Evolutionary conservation across 1,140 invertebrate genomes (phyloP).

Genomic region (Archegozetes longisetosus): DNA sequence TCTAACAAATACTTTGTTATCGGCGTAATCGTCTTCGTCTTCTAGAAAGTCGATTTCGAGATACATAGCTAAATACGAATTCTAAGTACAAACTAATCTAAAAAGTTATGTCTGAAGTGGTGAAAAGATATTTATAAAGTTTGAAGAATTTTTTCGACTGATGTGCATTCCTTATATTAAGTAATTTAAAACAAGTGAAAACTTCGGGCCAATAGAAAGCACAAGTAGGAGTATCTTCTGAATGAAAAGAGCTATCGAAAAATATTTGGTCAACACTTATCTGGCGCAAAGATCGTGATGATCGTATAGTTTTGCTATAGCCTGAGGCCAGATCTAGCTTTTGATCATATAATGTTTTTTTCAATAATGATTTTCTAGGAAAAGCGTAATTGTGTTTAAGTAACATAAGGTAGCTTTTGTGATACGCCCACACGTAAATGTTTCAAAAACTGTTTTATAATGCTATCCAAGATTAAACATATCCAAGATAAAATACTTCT

Average conservation of each 20-base stretch:
- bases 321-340: neutral
- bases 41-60: too few species aligned
- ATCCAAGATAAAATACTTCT: too few species aligned
- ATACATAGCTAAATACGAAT: too few species aligned
- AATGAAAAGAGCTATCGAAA: neutral
- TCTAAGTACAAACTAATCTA: too few species aligned
- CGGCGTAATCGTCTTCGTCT: neutral
- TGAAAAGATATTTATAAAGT: too few species aligned
- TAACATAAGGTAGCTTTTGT: neutral
- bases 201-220: neutral
- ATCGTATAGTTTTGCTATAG: neutral
- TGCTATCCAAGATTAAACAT: too few species aligned
- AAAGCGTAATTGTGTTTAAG: neutral
- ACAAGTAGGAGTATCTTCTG: neutral
- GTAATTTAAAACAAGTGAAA: too few species aligned
- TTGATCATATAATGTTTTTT: neutral
- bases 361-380: neutral
- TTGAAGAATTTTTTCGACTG: too few species aligned
- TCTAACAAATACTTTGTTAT: neutral
- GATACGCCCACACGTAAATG: too few species aligned
- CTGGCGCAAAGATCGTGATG: neutral
- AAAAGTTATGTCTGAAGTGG: too few species aligned
- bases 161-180: too few species aligned
- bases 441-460: too few species aligned
- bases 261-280: neutral